These are phyloP conservation scores for Melanargia galathea DNA, from an alignment of 2,888 invertebrate genomes.

Conservation along the genomic window DNA sequence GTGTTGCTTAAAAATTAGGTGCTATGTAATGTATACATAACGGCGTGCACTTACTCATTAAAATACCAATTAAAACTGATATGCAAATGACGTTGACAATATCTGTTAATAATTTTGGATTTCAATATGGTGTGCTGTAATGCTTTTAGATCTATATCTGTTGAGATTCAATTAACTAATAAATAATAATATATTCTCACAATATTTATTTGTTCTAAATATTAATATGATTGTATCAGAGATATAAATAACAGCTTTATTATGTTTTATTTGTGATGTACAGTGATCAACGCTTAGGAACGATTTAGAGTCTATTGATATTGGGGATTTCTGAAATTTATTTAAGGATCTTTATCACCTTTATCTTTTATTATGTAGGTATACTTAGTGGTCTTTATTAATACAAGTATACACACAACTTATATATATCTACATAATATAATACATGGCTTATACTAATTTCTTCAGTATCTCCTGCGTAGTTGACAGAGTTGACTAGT, in stretches of 20 bases:
- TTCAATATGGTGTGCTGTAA: constrained; percentile 33
- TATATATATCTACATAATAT: no score
- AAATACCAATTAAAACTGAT: constrained; percentile 56
- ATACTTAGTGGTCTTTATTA: no score
- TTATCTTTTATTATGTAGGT: no score
- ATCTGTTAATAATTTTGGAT: constrained; percentile 49
- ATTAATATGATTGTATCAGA: constrained; percentile 8
- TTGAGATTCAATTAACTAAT: constrained; percentile 18
- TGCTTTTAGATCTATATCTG: constrained; percentile 34
- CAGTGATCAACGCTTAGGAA: constrained; percentile 19
- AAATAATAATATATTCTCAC: constrained; percentile 18
- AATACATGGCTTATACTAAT: no score
- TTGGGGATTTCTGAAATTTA: background rate
- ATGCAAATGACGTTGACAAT: constrained; percentile 78
- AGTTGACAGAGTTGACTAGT: no score
- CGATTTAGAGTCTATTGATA: background rate
- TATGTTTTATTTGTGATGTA: constrained; percentile 20
- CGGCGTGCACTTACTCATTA: constrained; percentile 67
- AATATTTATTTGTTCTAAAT: constrained; percentile 31
- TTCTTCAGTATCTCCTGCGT: no score
- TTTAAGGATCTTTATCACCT: no score
- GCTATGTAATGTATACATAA: constrained; percentile 73
- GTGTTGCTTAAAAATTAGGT: constrained; percentile 76
- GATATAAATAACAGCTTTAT: constrained; percentile 19
- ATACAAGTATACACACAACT: no score